Evolutionary conservation across 2,888 invertebrate species (phyloP).

Genomic region (Sphaerophoria rueppellii): DNA sequence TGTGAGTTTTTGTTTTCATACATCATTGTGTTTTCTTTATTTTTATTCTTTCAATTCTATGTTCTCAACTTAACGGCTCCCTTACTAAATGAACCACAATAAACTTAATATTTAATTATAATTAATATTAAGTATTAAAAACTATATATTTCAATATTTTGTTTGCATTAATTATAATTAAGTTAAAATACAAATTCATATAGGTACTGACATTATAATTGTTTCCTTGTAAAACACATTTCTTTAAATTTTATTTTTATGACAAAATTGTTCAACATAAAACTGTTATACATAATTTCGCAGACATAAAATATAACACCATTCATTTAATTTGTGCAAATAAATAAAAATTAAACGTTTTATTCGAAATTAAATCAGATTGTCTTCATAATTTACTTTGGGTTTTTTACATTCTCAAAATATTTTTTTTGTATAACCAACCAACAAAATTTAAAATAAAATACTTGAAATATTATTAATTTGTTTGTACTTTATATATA

Average conservation of each 20-base stretch:
- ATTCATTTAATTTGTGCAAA: conserved; percentile 26
- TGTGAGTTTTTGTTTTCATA: conserved; percentile 42
- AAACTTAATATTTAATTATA: conserved; percentile 55
- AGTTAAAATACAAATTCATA: conserved; percentile 59
- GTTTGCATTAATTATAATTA: conserved; percentile 25
- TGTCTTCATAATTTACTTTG: conserved; percentile 13
- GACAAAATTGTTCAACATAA: background rate
- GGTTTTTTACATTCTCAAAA: background rate
- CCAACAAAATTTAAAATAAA: conserved; percentile 5
- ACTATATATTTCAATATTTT: conserved; percentile 55
- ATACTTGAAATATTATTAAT: conserved; percentile 20
- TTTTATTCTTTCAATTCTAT: conserved; percentile 41
- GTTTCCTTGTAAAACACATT: conserved; percentile 55
- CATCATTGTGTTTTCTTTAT: conserved; percentile 50
- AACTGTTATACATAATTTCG: conserved; percentile 17
- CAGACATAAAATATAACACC: conserved; percentile 18
- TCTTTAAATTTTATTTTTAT: conserved; percentile 42
- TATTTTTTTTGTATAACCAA: conserved; percentile 17
- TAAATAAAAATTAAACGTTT: background rate
- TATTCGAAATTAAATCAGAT: conserved; percentile 8
- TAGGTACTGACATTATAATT: conserved; percentile 50
- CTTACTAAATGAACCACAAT: conserved; percentile 46
- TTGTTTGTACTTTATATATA: conserved; percentile 66
- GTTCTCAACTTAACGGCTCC: conserved; percentile 42
- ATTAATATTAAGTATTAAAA: conserved; percentile 65